Evolutionary conservation across 2,797 vertebrate genomes (phyloP).

Genomic region (Epinephelus coioides): DNA sequence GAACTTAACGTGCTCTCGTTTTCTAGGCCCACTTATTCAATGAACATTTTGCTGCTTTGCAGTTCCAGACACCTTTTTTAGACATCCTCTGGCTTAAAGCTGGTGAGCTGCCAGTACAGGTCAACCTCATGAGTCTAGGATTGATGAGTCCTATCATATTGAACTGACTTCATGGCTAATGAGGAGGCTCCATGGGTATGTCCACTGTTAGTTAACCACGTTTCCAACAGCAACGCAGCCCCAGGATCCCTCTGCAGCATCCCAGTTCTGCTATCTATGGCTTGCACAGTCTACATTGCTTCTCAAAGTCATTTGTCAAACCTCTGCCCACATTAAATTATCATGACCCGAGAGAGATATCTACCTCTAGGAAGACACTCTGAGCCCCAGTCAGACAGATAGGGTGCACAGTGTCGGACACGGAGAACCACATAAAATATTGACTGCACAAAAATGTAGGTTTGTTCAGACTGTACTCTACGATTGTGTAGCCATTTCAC

Average conservation of each 20-base stretch:
- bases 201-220: conserved; percentile 73
- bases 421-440: conserved; percentile 71
- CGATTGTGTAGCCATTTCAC: conserved; percentile 53
- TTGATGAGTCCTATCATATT: conserved; percentile 74
- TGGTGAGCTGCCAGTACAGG: conserved; percentile 37
- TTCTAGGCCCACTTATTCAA: conserved; percentile 44
- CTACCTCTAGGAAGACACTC: conserved; percentile 64
- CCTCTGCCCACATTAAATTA: conserved; percentile 78
- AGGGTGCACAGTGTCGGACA: conserved; percentile 51
- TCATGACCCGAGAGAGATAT: conserved; percentile 73
- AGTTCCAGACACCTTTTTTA: conserved; percentile 43
- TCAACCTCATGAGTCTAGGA: conserved; percentile 53
- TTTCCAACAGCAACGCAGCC: conserved; percentile 69
- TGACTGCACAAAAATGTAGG: conserved; percentile 50
- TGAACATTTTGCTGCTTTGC: conserved; percentile 24
- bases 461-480: conserved; percentile 54
- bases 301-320: conserved; percentile 81
- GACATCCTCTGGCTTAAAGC: conserved; percentile 30
- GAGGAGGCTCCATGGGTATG: conserved; percentile 76
- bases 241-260: conserved; percentile 63
- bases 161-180: conserved; percentile 79
- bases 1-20: conserved; percentile 28
- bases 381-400: conserved; percentile 53
- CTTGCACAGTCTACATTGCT: conserved; percentile 56
- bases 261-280: conserved; percentile 55